These are phyloP conservation scores for Bucco capensis DNA, from an alignment of 2,113 vertebrate genomes.

Conservation along the genomic window DNA sequence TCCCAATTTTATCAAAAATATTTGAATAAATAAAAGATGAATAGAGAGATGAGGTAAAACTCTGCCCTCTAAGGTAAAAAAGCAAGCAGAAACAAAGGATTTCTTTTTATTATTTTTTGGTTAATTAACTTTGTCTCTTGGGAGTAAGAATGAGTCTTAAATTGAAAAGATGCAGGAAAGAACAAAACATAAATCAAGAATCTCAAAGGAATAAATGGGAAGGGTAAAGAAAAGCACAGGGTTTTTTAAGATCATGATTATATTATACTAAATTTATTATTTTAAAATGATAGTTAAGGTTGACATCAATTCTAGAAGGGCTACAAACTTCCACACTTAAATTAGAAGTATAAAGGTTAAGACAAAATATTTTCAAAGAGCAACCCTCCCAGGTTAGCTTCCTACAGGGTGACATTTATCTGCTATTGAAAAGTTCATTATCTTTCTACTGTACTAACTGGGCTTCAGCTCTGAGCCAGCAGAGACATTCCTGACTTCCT, in stretches of 20 bases:
- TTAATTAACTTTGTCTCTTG: slow-evolving; percentile 40
- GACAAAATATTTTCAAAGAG: background rate
- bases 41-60: background rate
- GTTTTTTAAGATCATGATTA: background rate
- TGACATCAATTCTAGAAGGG: background rate
- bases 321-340: background rate
- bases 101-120: background rate
- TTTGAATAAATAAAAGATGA: slow-evolving; percentile 37
- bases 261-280: background rate
- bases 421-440: background rate
- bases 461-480: background rate
- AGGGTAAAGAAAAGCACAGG: background rate
- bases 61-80: slow-evolving; percentile 31
- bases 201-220: background rate
- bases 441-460: background rate
- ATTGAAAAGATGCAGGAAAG: background rate
- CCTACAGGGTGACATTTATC: background rate
- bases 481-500: background rate
- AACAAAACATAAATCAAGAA: background rate
- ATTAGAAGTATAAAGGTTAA: background rate
- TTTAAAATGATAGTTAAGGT: background rate
- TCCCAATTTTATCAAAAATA: slow-evolving; percentile 27
- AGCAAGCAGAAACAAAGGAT: background rate
- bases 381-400: background rate
- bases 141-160: background rate